These are phyloP conservation scores for Poeciliopsis presidionis DNA, from an alignment of 2,797 vertebrate genomes.

Conservation along the genomic window DNA sequence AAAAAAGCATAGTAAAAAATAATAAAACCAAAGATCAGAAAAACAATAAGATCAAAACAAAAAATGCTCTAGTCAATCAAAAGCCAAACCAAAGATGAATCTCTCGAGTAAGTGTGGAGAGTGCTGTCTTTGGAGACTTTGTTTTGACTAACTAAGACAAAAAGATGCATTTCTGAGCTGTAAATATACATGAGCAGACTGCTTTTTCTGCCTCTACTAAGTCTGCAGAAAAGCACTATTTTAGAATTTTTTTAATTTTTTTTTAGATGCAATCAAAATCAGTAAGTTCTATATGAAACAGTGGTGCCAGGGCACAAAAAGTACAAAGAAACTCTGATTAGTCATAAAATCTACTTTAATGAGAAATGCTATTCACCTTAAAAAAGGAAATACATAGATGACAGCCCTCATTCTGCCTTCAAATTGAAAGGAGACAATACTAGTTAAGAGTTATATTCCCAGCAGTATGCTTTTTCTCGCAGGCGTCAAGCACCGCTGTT, in stretches of 20 bases:
- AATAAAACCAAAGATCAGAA: neutral
- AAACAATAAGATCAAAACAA: neutral
- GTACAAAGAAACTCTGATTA: slow-evolving; percentile 35
- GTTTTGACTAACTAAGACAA: too few species aligned
- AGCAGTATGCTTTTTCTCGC: slow-evolving; percentile 90
- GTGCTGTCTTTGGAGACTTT: neutral
- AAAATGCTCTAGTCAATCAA: neutral
- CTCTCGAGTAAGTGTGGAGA: neutral
- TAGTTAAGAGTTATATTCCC: slow-evolving; percentile 98
- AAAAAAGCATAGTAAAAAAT: neutral
- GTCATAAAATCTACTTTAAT: slow-evolving; percentile 3
- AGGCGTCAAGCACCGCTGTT: slow-evolving; percentile 94
- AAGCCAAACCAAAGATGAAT: neutral
- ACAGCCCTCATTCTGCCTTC: slow-evolving; percentile 76
- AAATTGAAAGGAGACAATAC: slow-evolving; percentile 90
- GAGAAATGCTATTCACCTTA: slow-evolving; percentile 38
- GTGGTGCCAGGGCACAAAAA: slow-evolving; percentile 7
- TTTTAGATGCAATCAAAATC: neutral
- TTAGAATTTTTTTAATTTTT: neutral
- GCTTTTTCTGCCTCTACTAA: neutral
- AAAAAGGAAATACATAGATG: slow-evolving; percentile 83
- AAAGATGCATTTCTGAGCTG: neutral
- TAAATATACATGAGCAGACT: neutral
- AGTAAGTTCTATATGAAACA: slow-evolving; percentile 4
- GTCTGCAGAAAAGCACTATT: neutral